Base-by-base conservation (phyloP, 1,140 invertebrate genomes). In the Pantala flavescens region DNA sequence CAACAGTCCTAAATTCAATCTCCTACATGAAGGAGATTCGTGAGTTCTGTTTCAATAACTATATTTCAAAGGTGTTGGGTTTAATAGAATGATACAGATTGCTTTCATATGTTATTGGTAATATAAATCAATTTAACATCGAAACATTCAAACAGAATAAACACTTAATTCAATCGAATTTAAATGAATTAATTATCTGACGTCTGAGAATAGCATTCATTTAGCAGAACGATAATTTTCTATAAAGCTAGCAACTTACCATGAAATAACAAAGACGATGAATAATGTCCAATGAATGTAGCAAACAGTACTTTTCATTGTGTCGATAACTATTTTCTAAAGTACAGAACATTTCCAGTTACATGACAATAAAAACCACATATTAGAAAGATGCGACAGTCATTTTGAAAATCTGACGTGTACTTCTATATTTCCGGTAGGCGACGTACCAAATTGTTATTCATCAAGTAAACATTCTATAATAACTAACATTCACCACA, bases 381-480 rank as follows among this genome's bases (percentile, higher is more conserved):
- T 63, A 63, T 1, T 63, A 63, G 49, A 63, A 63, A 63, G 16
- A 63, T 21, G n/a, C 14, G 49, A 63, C 49, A 19, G 49, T 63
- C 49, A 63, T 63, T 63, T 63, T 21, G 49, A 63, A 63, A 63
- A 63, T 19, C 49, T 63, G 49, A 63, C 49, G 49, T 63, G 49
- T 63, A 63, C 49, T 63, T 21, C 14, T 21, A 16, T 3, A 63
- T 63, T 63, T 63, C 49, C 49, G 49, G 49, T 63, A 21, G 49
- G 49, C 2, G 28, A 36, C 28, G 28, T 36, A 36, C 28, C 28
- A 36, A 36, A 36, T 36, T 36, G 28, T 36, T 36, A 36, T 36
- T 36, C 28, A 9, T 36, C 28, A 36, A 36, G 28, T 9, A 36
- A 36, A 5, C 28, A 2, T 36, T 36, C 28, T 36, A 36, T 36